Conservation (phyloP, 2,888 invertebrate genomes). For the Lasioglossum morio region DNA sequence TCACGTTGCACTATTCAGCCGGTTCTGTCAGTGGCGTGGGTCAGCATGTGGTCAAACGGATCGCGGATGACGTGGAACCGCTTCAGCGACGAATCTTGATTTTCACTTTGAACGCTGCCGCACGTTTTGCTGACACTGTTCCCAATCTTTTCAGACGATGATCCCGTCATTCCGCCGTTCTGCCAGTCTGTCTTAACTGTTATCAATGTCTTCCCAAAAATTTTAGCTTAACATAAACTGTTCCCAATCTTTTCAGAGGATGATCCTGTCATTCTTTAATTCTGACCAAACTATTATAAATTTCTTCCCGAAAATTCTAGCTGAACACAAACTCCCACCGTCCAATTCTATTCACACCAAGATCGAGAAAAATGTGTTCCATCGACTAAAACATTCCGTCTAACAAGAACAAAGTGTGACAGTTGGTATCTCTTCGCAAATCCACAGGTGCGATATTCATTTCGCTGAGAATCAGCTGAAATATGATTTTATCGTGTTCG, state of each 20-base stretch:
- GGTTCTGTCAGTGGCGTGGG: conserved; percentile 9
- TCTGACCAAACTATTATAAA: not conserved
- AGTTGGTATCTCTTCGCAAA: not conserved
- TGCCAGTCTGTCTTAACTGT: not conserved
- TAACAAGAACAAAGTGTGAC: not conserved
- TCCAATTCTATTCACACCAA: not conserved
- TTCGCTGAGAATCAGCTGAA: not conserved
- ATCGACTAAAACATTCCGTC: not conserved
- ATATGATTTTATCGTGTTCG: not conserved
- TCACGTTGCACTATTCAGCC: not conserved
- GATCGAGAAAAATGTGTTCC: not conserved
- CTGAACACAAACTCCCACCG: not conserved
- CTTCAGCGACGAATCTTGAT: not conserved
- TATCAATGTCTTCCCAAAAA: not conserved
- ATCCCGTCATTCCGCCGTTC: too few species aligned
- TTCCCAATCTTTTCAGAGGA: not conserved
- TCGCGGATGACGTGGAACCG: not conserved
- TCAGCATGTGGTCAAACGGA: not conserved
- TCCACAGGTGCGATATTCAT: not conserved
- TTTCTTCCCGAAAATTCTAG: not conserved
- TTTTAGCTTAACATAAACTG: not conserved
- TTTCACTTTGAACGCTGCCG: not conserved
- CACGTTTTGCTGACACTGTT: not conserved
- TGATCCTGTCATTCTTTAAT: too few species aligned
- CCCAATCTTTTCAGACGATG: not conserved